Evolutionary conservation across 2,888 invertebrate genomes (phyloP).

Genomic region (Dichetophora obliterata): DNA sequence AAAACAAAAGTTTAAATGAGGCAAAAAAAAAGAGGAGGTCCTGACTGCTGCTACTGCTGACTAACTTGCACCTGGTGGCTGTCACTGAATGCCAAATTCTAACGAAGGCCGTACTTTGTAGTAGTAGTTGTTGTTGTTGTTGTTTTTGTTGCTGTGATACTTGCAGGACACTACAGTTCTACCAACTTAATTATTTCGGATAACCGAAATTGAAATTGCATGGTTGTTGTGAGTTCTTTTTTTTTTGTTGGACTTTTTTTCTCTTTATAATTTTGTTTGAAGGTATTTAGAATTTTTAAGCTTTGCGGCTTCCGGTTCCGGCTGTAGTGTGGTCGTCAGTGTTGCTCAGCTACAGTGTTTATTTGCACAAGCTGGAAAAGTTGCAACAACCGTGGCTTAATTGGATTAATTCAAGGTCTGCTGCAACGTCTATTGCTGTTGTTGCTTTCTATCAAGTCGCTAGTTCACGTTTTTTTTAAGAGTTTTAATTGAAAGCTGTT

Average conservation of each 20-base stretch:
- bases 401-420: slow-evolving; percentile 36
- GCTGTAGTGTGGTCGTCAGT: slow-evolving; percentile 5
- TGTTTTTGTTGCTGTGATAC: not conserved
- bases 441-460: not conserved
- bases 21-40: not conserved
- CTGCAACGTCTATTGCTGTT: slow-evolving; percentile 10
- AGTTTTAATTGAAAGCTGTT: slow-evolving; percentile 13
- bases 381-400: slow-evolving; percentile 19
- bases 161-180: not conserved
- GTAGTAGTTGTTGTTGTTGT: too few relatives aligned
- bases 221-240: not conserved
- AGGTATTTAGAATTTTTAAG: slow-evolving; percentile 21
- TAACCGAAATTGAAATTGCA: slow-evolving; percentile 28
- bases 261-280: not conserved
- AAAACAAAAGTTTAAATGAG: slow-evolving; percentile 3
- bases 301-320: slow-evolving; percentile 17
- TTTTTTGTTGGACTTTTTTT: slow-evolving; percentile 7
- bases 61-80: not conserved
- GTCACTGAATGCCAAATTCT: not conserved
- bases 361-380: slow-evolving; percentile 9
- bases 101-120: not conserved
- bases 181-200: slow-evolving; percentile 37
- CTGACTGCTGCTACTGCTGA: not conserved
- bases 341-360: not conserved
- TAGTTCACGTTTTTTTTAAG: not conserved